phyloP scores from a whole-genome alignment of 92 coral and sea anemone genomes.

The Virgularia gustaviana region DNA sequence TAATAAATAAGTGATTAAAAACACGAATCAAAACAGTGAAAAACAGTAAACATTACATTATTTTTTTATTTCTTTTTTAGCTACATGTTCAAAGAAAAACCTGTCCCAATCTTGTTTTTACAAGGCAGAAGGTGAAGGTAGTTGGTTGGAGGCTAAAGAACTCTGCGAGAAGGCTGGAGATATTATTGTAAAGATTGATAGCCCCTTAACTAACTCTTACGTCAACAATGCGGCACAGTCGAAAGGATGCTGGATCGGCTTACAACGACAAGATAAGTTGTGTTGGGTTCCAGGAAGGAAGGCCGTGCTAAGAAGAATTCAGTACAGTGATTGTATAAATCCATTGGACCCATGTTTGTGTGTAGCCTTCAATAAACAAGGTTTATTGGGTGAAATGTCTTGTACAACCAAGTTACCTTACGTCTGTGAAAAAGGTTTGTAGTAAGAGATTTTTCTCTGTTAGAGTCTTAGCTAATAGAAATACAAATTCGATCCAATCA shows the following conservation, averaged over 20 bases:
- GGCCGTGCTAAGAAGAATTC: too few relatives aligned
- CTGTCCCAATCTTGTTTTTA: background rate
- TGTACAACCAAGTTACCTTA: background rate
- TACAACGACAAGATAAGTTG: background rate
- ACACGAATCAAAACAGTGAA: too few relatives aligned
- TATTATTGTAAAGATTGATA: background rate
- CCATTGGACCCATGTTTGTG: too few relatives aligned
- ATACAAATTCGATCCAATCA: too few relatives aligned
- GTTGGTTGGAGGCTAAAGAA: background rate
- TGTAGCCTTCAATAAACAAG: too few relatives aligned
- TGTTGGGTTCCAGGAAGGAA: too few relatives aligned
- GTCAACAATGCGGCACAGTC: background rate
- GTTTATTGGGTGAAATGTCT: background rate
- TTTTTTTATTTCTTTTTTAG: background rate
- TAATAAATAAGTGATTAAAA: too few relatives aligned
- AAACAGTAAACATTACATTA: too few relatives aligned
- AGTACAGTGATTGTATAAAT: too few relatives aligned
- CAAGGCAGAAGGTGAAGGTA: background rate
- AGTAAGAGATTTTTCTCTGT: too few relatives aligned
- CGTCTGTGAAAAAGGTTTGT: constrained; percentile 7
- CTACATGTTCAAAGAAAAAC: background rate
- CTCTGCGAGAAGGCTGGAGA: background rate
- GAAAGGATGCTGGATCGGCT: background rate
- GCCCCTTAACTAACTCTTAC: background rate
- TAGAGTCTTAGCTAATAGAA: too few relatives aligned